Base-by-base conservation (phyloP, 2,888 invertebrate genomes). In the Limnephilus auricula region DNA sequence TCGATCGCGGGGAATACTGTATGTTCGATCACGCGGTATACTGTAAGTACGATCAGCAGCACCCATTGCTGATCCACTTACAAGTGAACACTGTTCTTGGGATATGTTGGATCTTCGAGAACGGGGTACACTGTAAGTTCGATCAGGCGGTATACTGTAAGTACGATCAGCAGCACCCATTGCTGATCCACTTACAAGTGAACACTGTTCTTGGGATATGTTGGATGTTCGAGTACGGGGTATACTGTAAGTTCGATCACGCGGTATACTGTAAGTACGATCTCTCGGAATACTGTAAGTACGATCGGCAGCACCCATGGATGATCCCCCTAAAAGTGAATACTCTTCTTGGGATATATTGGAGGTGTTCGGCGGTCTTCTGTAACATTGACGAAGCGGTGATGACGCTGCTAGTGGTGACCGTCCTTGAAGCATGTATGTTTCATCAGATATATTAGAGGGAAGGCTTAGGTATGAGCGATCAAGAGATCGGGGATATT, bases 401-500 rank as follows among this genome's bases (percentile, higher is more conserved):
- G 65, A 65, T 25, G 65, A 65, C 9, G 65, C 65, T 25, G 6
- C 65, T 65, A 65, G 65, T 65, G 65, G 65, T 65, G 65, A n/a
- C 9, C 65, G 25, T 25, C 65, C 50, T 50, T 50, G 18, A 18
- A 50, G 50, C 3, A 50, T 18, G 18, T 3, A 50, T 50, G 50
- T 50, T 50, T 50, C 50, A 50, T 50, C 65, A 65, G 65, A 65
- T 65, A 65, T 65, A 65, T 65, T 65, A 65, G 65, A 65, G 25
- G 65, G 65, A 65, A 65, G 65, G 25, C 2, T 25, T 65, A 6
- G 25, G 9, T 65, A 65, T n/a, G 65, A 65, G 25, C 65, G 65
- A 65, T 65, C 65, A 80, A 80, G 32, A 32, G 79, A 79, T 79
- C 2, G 84, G n/a, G 85, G 40, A 85, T n/a, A 45, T 85, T 85